These are phyloP conservation scores for Mycalesis mineus DNA, from an alignment of 2,888 invertebrate genomes.

Conservation along the genomic window DNA sequence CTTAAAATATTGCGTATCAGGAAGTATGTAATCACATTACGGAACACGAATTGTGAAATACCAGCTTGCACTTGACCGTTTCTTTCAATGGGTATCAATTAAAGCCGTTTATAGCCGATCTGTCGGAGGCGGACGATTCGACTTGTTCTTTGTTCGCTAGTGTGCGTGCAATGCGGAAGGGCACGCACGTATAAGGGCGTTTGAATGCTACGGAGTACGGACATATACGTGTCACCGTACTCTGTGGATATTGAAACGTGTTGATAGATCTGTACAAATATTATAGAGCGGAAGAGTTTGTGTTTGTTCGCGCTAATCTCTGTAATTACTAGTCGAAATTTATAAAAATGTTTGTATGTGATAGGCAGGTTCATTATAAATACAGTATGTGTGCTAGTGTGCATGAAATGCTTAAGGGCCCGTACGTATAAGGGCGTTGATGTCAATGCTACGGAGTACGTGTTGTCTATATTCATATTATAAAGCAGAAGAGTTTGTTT, in stretches of 20 bases:
- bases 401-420: no score
- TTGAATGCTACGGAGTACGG: not conserved
- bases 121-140: slow-evolving; percentile 1
- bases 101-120: not conserved
- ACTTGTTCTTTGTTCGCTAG: not conserved
- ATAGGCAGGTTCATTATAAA: no score
- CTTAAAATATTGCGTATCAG: not conserved
- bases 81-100: slow-evolving; percentile 1
- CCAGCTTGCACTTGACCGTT: not conserved
- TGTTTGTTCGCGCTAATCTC: no score
- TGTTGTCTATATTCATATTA: no score
- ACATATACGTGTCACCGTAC: not conserved
- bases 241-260: not conserved
- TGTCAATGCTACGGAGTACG: no score
- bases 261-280: not conserved
- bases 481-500: no score
- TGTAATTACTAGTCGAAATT: no score
- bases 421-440: no score
- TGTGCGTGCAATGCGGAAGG: slow-evolving; percentile 1
- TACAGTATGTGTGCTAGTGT: no score
- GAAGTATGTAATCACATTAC: not conserved
- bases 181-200: not conserved
- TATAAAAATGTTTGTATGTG: not conserved
- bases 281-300: no score
- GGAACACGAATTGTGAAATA: not conserved